These are phyloP conservation scores for Catonia carolina DNA, from an alignment of 2,888 invertebrate genomes.

Conservation along the genomic window DNA sequence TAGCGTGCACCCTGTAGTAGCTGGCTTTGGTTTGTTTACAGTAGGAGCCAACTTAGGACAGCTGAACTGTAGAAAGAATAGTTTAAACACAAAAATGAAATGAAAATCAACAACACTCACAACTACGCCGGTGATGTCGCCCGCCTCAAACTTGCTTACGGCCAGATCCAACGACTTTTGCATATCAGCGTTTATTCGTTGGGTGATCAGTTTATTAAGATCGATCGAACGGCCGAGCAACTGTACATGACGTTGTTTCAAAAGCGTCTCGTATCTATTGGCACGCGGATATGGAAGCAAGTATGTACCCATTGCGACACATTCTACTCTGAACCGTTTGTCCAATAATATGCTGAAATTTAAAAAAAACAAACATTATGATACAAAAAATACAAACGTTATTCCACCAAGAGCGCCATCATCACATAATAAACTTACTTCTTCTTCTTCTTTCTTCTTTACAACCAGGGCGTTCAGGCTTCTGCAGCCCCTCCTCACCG, in stretches of 20 bases:
- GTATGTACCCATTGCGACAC: conserved; percentile 81
- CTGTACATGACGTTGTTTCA: conserved; percentile 93
- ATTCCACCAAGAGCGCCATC: too few relatives aligned
- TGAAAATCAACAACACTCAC: too few relatives aligned
- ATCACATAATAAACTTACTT: not conserved
- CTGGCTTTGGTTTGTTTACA: too few relatives aligned
- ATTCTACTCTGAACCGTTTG: conserved; percentile 94
- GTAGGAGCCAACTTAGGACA: too few relatives aligned
- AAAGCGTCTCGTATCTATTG: conserved; percentile 88
- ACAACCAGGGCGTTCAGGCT: too few relatives aligned
- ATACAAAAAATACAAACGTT: not conserved
- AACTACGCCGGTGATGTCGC: conserved; percentile 92
- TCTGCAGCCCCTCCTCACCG: too few relatives aligned
- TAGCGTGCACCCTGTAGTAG: too few relatives aligned
- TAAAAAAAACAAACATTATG: not conserved
- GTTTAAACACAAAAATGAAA: too few relatives aligned
- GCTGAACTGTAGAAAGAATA: too few relatives aligned
- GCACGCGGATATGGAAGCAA: conserved; percentile 78
- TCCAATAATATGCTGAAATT: conserved; percentile 79
- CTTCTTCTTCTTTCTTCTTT: not conserved
- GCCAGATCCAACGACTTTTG: conserved; percentile 92
- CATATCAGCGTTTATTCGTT: conserved; percentile 93
- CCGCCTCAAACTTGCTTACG: conserved; percentile 93
- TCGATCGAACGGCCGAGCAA: conserved; percentile 93
- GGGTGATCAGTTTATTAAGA: conserved; percentile 84